Evolutionary conservation across 1,140 invertebrate species (phyloP), one percentile per base, ranked within the genome.

Genomic region (Agrilus planipennis): DNA sequence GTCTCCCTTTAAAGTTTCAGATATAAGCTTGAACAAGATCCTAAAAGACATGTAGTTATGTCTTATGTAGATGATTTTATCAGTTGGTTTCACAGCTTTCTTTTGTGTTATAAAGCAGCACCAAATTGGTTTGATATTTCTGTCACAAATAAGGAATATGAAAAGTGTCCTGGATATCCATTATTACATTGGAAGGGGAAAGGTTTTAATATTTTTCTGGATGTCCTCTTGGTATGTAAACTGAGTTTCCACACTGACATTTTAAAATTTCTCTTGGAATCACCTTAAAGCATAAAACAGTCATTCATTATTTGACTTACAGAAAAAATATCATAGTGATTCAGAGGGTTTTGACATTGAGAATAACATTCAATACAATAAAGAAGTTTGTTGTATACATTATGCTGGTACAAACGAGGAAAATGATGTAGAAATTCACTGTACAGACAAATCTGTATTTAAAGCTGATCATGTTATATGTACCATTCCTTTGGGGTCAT

Each of bases 91-190:
- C 60, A 70, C n/a, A 71, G 70, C 37, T 66, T 71, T 42, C 63
- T 71, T 34, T 64, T 67, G 42, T 64, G 68, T 11, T 58, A 71
- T 30, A 70, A 81, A 54, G 71, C 68, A 2, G 65, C 70, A 1
- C 70, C 77, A 57, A 62, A 61, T 41, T 73, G 76, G 64, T 71
- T 65, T 46, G 66, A 81, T 23, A 61, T 75, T 10, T 77, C 77
- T 4, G 67, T 67, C 0, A 61, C 52, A 37, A 68, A 69, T n/a
- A 23, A 52, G 1, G 63, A 73, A n/a, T 79, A 77, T 55, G 60
- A 64, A 62, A 57, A 65, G 2, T 78, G 75, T 50, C 64, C 71
- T 32, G 77, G 78, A 2, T 65, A 79, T 57, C 41, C 49, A 15
- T 36, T 69, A 7, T 60, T 74, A 3, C 69, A 72, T 50, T 82